Conservation (phyloP, 2,888 invertebrate species). For the Gymnocheta viridis region DNA sequence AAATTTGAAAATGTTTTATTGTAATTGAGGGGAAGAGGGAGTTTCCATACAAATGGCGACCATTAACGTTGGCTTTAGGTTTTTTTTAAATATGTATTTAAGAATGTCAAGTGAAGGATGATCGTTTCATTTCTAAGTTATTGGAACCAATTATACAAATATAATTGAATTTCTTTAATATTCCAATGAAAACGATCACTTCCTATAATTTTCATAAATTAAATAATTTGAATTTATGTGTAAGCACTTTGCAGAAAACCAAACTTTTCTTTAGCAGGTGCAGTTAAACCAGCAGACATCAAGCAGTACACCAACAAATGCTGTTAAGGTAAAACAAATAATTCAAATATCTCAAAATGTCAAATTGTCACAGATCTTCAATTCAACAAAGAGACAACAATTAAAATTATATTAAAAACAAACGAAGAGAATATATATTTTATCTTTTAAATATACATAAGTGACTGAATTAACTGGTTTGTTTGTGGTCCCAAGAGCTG, state of each 20-base stretch:
- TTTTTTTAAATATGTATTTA: no score
- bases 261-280: not conserved
- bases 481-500: not conserved
- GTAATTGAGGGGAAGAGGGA: not conserved
- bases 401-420: constrained; percentile 41
- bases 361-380: constrained; percentile 32
- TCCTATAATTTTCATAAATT: not conserved
- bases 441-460: not conserved
- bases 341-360: constrained; percentile 34
- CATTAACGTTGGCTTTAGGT: not conserved
- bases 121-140: not conserved
- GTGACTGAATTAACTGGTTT: constrained; percentile 42
- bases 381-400: constrained; percentile 37
- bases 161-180: no score
- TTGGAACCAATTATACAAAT: not conserved
- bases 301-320: constrained; percentile 23
- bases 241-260: not conserved
- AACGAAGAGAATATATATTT: not conserved
- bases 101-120: no score
- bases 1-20: constrained; percentile 10
- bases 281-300: not conserved
- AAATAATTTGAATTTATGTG: not conserved
- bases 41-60: constrained; percentile 22
- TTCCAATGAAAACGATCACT: not conserved
- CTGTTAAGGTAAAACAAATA: constrained; percentile 24